Evolutionary conservation across 2,113 vertebrate species (phyloP), one percentile per base, ranked within the genome.

Genomic region (Tetraodon nigroviridis): DNA sequence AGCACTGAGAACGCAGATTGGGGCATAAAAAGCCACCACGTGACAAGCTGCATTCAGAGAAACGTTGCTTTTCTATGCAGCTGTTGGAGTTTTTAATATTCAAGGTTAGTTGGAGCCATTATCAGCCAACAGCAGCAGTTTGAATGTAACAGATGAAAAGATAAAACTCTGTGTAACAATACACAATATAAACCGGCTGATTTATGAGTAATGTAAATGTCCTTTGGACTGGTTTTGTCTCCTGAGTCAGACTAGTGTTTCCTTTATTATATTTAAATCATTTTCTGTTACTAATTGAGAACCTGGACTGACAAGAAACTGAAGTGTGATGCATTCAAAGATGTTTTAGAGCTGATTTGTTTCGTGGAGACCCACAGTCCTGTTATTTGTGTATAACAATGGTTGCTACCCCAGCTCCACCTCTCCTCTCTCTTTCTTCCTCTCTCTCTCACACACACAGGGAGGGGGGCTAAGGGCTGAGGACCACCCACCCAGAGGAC

Each of bases 401-500:
- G 45, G 55, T 50, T n/a, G 8, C 50, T 8, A 24, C 40, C 7
- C 54, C 73, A 16, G 51, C 59, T 24, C 48, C 27, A 55, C 15
- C 58, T 51, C 54, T n/a, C 56, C 56, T 7, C 64, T 14, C 19
- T 19, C 17, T 19, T 7, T 20, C 16, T 7, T 4, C 2, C 45
- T 6, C 24, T 7, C 64, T 14, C 19, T 19, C 17, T 19, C n/a
- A n/a, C 45, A n/a, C 45, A n/a, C 45, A 18, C 55, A 48, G n/a
- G 13, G 56, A 16, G 1, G 14, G 67, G 49, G 48, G 58, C 47
- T 42, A 49, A 20, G 16, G 58, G 61, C 73, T 54, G 57, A 74
- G 17, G 78, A 77, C 82, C 82, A 77, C 76, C 87, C 86, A 89
- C 76, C 79, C 80, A 59, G 72, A 73, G 75, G 63, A 64, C 7